A percentile compares a stretch with the other conserved stretches of the same genome.
phyloP scores from a whole-genome alignment of 2,113 vertebrate species.

The Pyrgilauda ruficollis region DNA sequence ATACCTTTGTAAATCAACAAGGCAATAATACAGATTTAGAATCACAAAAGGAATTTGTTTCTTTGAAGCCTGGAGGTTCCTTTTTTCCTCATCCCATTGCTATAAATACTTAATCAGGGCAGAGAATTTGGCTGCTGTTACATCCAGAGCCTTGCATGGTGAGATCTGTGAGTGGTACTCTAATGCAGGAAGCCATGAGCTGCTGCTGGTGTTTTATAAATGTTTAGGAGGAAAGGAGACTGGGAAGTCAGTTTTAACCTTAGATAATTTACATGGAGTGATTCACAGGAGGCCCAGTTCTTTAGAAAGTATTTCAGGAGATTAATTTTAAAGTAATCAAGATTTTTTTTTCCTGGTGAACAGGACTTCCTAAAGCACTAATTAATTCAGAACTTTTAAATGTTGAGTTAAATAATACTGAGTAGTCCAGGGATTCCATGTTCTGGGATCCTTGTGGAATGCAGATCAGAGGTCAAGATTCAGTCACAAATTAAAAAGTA shows the following conservation, averaged over 20 bases:
- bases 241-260: neutral
- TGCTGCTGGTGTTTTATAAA: neutral
- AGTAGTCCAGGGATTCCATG: neutral
- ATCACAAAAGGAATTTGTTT: slow-evolving; percentile 38
- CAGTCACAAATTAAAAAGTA: neutral
- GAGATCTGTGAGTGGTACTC: neutral
- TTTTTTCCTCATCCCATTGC: neutral
- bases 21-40: neutral
- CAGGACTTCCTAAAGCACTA: neutral
- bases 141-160: neutral
- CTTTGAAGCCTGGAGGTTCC: slow-evolving; percentile 23
- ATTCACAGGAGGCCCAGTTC: neutral
- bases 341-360: neutral
- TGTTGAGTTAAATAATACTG: neutral
- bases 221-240: neutral
- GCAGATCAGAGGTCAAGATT: neutral
- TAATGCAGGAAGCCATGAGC: neutral
- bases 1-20: neutral
- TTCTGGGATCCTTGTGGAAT: neutral
- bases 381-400: neutral
- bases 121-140: neutral
- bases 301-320: neutral
- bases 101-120: neutral
- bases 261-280: neutral
- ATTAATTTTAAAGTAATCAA: neutral